Evolutionary conservation across 1,140 invertebrate genomes (phyloP), one percentile per base, ranked within the genome.

Genomic region (Chironomus striatipennis): DNA sequence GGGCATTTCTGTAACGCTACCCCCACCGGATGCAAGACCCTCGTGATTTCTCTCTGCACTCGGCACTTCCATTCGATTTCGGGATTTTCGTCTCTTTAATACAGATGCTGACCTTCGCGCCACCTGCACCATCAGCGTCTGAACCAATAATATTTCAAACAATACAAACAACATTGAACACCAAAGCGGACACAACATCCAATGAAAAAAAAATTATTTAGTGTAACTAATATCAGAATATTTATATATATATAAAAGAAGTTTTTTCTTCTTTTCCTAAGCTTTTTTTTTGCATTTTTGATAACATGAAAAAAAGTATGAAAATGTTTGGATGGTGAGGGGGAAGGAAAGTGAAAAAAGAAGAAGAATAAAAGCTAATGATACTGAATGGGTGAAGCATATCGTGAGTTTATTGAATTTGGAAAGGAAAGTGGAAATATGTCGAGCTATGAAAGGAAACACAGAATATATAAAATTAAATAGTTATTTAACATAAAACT

Each of bases 101-200:
- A 91, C 88, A 77, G 88, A 90, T 57, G 90, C 89, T 15, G 72
- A 57, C 79, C 89, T 89, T 80, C 90, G 90, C 74, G 89, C 88
- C 76, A 90, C 89, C 88, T 91, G 88, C 77, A 88, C 86, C 83
- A 89, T 88, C 78, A 89, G 84, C 84, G 86, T 88, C 86, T 88
- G 85, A 85, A 85, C 85, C 85, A 85, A 21, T 70, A 82, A 79
- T 78, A 77, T 79, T 79, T 79, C 77, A 79, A 77, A 81, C 79
- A 80, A 79, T 82, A 83, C 82, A 83, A 80, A 81, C 82, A 77
- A 83, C 81, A 82, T 79, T 79, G 78, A 83, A 79, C 80, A 80
- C 79, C 79, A 79, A 79, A 80, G 81, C 78, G 81, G 79, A 75
- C 80, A 78, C 78, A 77, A 76, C 24, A 75, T 73, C 24, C 18